Evolutionary conservation across 2,888 invertebrate genomes (phyloP), one percentile per base, ranked within the genome.

Genomic region (Heliconius ethilla): DNA sequence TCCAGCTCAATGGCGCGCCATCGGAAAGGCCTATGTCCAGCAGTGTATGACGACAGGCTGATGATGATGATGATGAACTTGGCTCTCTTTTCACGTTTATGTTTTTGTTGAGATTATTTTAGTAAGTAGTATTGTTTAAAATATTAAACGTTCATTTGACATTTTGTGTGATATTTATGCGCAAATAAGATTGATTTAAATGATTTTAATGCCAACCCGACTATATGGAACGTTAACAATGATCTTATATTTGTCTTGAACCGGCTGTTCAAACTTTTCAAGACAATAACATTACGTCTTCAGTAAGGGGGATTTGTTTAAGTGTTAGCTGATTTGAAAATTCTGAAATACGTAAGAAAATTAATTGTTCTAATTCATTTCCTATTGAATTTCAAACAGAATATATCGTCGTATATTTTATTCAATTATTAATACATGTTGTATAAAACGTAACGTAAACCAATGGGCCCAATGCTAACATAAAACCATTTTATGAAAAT

Each of bases 281-380:
- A 77, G 70, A 73, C 75, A 80, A 81, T 74, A 76, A 76, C 77
- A 63, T 79, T 75, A 77, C 80, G 75, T 75, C 74, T 76, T 74
- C n/a, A n/a, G 65, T 37, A 25, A 37, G 63, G 82, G 59, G 80
- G 81, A 84, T 85, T 82, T 84, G 82, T 83, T 80, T 78, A 79
- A 81, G 15, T 70, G 59, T 59, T 59, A 18, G 40, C 18, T 62
- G 62, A 73, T 10, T 40, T 45, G 45, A 22, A 27, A 40, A 27
- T 29, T 62, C n/a, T 63, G 74, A 59, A 59, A 69, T 45, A 69
- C 3, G n/a, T 45, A 25, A 25, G 69, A 66, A 75, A 29, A 27
- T 40, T 13, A 63, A 62, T 22, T 45, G 22, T 63, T 27, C 9
- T 25, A 51, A 51, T 51, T 18, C 18, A 51, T 51, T 51, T 51